phyloP scores from a whole-genome alignment of 2,113 vertebrate genomes.

The Poeciliopsis prolifica region DNA sequence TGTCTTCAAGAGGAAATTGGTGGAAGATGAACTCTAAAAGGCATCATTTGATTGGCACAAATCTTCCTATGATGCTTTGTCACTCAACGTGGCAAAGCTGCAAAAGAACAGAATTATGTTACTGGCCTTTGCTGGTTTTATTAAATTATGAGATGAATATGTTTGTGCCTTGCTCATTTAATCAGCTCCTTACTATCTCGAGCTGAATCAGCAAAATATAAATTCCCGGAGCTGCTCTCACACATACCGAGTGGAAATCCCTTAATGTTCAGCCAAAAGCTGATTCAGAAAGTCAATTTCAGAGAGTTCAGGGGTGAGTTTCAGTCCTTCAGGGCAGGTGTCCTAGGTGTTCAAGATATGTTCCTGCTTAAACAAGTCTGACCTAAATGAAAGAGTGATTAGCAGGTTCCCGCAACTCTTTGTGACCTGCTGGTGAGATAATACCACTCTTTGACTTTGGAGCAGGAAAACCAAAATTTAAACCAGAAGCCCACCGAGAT shows the following conservation, averaged over 20 bases:
- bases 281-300: conserved; percentile 30
- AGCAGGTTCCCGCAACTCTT: not conserved
- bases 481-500: not conserved
- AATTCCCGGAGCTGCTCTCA: conserved; percentile 55
- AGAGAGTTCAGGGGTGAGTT: not conserved
- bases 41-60: not conserved
- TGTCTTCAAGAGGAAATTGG: conserved; percentile 6
- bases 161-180: conserved; percentile 20
- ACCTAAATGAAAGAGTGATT: not conserved
- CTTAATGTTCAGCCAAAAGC: conserved; percentile 24
- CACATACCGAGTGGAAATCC: conserved; percentile 49
- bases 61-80: not conserved
- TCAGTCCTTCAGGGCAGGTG: not conserved
- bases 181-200: conserved; percentile 11
- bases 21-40: not conserved
- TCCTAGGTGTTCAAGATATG: not conserved
- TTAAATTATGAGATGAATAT: conserved; percentile 45
- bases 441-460: not conserved
- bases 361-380: not conserved
- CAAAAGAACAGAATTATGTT: conserved; percentile 23
- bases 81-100: conserved; percentile 2
- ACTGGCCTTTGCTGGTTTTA: conserved; percentile 37
- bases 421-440: not conserved
- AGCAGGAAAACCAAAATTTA: not conserved
- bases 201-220: conserved; percentile 39